A percentile compares a stretch with the other conserved stretches of the same genome.
These are phyloP conservation scores for Petaurus breviceps DNA, from an alignment of 2,113 vertebrate genomes.

Conservation along the genomic window DNA sequence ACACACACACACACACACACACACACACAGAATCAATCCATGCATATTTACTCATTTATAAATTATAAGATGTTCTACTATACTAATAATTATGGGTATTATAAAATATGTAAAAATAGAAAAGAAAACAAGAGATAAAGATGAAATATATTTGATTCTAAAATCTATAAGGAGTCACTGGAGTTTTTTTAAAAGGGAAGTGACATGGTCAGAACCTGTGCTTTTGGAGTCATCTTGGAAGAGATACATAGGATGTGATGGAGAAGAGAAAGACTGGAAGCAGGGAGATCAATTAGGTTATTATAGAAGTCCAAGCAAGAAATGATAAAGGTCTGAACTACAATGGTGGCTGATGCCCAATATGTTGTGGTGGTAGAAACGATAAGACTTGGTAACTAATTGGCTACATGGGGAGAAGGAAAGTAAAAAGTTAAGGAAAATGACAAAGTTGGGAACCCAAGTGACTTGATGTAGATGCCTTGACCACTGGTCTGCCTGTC, in stretches of 20 bases:
- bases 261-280: background rate
- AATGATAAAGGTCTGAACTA: background rate
- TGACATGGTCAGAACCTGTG: background rate
- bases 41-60: background rate
- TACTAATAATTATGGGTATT: background rate
- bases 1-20: too few species aligned
- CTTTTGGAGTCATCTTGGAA: background rate
- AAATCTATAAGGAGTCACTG: background rate
- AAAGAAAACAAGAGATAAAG: background rate
- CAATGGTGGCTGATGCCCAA: background rate
- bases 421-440: background rate
- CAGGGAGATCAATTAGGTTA: background rate
- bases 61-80: background rate
- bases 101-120: background rate
- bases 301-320: background rate
- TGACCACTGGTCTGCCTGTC: background rate
- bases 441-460: background rate
- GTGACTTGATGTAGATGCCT: background rate
- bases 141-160: background rate
- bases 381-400: background rate
- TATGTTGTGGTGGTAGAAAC: background rate
- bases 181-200: background rate
- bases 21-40: background rate
- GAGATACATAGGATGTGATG: background rate
- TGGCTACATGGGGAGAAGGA: background rate